A percentile compares a stretch with the other conserved stretches of the same genome.
Evolutionary conservation across 2,113 vertebrate species (phyloP).

Genomic region (Epinephelus fuscoguttatus): DNA sequence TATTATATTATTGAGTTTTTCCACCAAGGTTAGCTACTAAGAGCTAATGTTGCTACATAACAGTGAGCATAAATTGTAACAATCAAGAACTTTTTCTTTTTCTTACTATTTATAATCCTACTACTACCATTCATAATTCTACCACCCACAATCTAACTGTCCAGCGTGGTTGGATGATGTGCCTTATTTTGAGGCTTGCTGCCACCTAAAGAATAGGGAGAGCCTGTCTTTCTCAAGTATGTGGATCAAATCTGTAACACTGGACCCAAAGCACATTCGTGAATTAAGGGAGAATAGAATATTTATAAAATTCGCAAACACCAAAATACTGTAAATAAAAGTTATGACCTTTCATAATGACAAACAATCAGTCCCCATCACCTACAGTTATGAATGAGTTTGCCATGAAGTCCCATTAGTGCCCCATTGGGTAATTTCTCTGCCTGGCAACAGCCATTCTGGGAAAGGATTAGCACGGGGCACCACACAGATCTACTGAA

Average conservation of each 20-base stretch:
- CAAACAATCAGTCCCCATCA: background rate
- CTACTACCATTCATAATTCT: background rate
- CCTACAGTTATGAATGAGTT: constrained; percentile 37
- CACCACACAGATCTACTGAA: constrained; percentile 67
- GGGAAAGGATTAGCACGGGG: constrained; percentile 72
- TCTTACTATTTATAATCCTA: background rate
- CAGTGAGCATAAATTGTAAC: background rate
- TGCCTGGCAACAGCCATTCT: constrained; percentile 80
- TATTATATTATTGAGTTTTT: no score
- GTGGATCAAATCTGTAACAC: background rate
- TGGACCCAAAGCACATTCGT: background rate
- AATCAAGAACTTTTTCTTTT: background rate
- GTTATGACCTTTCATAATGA: background rate
- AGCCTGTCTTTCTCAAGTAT: background rate
- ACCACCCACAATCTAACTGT: background rate
- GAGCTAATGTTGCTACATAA: background rate
- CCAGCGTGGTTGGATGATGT: background rate
- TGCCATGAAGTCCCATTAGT: constrained; percentile 42
- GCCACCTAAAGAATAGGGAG: background rate
- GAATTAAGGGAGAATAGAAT: background rate
- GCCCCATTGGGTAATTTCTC: constrained; percentile 63
- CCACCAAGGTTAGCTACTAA: no score
- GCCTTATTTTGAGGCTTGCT: background rate
- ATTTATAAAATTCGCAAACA: background rate
- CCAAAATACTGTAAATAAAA: background rate